Evolutionary conservation across 2,113 vertebrate genomes (phyloP).

Genomic region (Pogona vitticeps): DNA sequence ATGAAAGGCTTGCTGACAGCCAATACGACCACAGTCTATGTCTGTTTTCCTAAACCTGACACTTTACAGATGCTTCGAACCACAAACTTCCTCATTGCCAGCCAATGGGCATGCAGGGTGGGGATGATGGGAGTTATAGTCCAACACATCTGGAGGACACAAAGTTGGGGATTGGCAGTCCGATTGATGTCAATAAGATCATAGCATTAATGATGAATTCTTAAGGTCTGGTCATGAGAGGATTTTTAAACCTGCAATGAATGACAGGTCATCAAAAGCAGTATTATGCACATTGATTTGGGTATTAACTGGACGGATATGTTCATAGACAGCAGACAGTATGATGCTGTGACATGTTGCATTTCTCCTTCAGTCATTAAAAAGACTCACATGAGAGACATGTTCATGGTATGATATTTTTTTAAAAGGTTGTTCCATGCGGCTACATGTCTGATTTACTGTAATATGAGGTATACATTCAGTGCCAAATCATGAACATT

Average conservation of each 20-base stretch:
- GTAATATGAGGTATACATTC: constrained; percentile 63
- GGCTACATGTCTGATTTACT: constrained; percentile 26
- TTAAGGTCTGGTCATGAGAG: not conserved
- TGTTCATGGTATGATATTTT: constrained; percentile 11
- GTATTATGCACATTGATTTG: constrained; percentile 25
- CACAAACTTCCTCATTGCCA: not conserved
- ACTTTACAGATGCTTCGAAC: not conserved
- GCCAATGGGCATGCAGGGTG: not conserved
- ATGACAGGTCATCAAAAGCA: not conserved
- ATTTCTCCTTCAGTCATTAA: constrained; percentile 13
- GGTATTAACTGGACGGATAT: not conserved
- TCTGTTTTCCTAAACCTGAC: not conserved
- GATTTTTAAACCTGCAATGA: too few relatives aligned
- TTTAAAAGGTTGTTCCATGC: constrained; percentile 20
- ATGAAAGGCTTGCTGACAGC: not conserved
- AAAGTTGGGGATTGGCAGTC: too few relatives aligned
- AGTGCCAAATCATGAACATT: constrained; percentile 48
- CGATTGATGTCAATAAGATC: not conserved
- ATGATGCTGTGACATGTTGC: constrained; percentile 9
- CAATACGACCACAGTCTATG: not conserved
- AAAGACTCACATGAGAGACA: constrained; percentile 16
- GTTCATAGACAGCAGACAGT: not conserved
- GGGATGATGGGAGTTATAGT: not conserved
- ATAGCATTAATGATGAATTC: not conserved
- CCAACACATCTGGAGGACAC: not conserved